Evolutionary conservation across 2,113 vertebrate genomes (phyloP).

Genomic region (Cyphomyrus plagiostoma): DNA sequence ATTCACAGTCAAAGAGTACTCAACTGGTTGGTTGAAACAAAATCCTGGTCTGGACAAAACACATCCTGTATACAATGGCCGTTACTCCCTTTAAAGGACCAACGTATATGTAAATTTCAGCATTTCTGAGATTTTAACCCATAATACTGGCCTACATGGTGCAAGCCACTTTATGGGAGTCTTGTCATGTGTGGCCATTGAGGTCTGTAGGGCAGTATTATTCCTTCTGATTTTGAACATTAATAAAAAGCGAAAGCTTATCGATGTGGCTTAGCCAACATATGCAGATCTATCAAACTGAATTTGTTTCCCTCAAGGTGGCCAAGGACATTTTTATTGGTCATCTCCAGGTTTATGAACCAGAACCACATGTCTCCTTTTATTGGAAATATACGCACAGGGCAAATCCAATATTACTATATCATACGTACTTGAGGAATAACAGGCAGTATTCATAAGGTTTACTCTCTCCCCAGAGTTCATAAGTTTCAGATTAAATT

Average conservation of each 20-base stretch:
- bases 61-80: not conserved
- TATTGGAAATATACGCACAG: not conserved
- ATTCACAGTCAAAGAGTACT: no score
- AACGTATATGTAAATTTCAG: not conserved
- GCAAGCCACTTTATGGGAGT: not conserved
- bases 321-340: slow-evolving; percentile 5
- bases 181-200: not conserved
- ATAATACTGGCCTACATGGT: no score
- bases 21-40: no score
- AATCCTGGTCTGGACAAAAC: not conserved
- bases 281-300: not conserved
- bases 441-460: not conserved
- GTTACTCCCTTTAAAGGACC: not conserved
- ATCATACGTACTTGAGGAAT: not conserved
- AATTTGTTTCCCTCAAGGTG: not conserved
- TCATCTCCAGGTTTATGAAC: not conserved
- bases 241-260: not conserved
- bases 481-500: slow-evolving; percentile 4
- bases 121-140: not conserved
- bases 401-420: slow-evolving; percentile 9
- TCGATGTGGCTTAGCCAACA: not conserved
- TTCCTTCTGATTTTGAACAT: not conserved
- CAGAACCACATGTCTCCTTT: not conserved
- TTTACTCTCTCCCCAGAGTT: not conserved
- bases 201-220: not conserved